Conservation (phyloP, 2,888 invertebrate species). For the Parnassius orleans region DNA sequence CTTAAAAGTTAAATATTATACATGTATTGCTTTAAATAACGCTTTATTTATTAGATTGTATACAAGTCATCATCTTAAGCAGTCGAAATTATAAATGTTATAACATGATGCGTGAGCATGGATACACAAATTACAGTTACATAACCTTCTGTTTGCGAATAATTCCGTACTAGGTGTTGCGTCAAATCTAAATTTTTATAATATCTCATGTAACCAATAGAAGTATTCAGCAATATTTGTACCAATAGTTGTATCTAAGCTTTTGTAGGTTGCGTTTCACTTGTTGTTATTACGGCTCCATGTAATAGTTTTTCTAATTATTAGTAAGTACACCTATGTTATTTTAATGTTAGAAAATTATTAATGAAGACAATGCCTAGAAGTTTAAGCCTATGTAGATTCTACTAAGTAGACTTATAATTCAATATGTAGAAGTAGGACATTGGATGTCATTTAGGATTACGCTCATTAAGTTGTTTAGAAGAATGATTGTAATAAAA, state of each 20-base stretch:
- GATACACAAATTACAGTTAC: conserved; percentile 33
- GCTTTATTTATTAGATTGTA: conserved; percentile 9
- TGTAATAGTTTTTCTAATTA: conserved; percentile 23
- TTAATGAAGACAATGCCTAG: conserved; percentile 55
- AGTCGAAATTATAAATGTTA: conserved; percentile 30
- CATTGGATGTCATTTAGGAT: conserved; percentile 27
- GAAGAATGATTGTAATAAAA: conserved; percentile 14
- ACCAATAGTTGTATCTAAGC: conserved; percentile 47
- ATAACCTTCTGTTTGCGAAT: conserved; percentile 40
- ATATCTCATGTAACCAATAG: conserved; percentile 53
- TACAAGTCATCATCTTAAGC: conserved; percentile 27
- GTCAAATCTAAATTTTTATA: conserved; percentile 41
- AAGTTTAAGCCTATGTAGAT: conserved; percentile 56
- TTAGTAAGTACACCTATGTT: not conserved
- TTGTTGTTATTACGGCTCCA: conserved; percentile 32
- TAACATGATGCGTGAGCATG: conserved; percentile 31
- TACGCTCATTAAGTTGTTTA: conserved; percentile 23
- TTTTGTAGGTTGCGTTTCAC: conserved; percentile 49
- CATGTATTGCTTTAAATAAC: conserved; percentile 7
- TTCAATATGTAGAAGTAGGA: conserved; percentile 3
- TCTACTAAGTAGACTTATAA: conserved; percentile 3
- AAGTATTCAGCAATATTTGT: conserved; percentile 73
- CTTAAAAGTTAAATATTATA: conserved; percentile 12
- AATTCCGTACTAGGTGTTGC: conserved; percentile 49
- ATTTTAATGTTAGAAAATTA: conserved; percentile 40